Percentiles rank a stretch among this genome's conserved stretches.
Conservation (phyloP, 2,888 invertebrate species). For the Eremobia ochroleuca region DNA sequence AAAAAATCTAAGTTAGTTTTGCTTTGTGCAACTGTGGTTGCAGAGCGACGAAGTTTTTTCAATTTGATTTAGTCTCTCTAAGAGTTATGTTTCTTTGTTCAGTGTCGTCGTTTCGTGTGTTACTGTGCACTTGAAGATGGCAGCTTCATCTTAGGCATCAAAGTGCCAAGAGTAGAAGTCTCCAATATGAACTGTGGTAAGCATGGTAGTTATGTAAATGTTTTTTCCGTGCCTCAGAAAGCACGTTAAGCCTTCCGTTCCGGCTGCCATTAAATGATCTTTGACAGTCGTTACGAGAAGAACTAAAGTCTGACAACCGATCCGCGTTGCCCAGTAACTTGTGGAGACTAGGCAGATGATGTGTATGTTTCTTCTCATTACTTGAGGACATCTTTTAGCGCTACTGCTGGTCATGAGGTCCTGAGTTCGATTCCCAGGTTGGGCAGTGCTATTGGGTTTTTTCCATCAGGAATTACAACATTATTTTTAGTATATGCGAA, state of each 20-base stretch:
- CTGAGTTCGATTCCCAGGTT: background rate
- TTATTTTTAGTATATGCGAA: no score
- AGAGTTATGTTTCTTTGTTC: slow-evolving; percentile 10
- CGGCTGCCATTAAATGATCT: background rate
- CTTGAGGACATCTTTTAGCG: background rate
- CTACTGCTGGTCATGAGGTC: background rate
- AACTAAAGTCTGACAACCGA: background rate
- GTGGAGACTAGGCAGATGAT: background rate
- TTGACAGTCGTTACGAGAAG: background rate
- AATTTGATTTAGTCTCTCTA: no score
- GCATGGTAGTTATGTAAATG: background rate
- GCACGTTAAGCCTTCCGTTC: background rate
- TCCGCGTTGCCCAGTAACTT: background rate
- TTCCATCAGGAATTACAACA: no score
- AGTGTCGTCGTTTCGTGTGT: slow-evolving; percentile 88
- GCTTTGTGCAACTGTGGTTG: no score
- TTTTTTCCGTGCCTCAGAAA: background rate
- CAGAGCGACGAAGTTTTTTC: no score
- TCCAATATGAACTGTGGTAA: slow-evolving; percentile 89
- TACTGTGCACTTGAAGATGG: slow-evolving; percentile 88
- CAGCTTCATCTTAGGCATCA: slow-evolving; percentile 82
- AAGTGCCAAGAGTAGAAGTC: slow-evolving; percentile 86
- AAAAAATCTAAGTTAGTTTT: no score
- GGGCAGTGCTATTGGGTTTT: no score
- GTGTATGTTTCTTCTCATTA: background rate